Evolutionary conservation across 2,113 vertebrate genomes (phyloP).

Genomic region (Atrichornis clamosus): DNA sequence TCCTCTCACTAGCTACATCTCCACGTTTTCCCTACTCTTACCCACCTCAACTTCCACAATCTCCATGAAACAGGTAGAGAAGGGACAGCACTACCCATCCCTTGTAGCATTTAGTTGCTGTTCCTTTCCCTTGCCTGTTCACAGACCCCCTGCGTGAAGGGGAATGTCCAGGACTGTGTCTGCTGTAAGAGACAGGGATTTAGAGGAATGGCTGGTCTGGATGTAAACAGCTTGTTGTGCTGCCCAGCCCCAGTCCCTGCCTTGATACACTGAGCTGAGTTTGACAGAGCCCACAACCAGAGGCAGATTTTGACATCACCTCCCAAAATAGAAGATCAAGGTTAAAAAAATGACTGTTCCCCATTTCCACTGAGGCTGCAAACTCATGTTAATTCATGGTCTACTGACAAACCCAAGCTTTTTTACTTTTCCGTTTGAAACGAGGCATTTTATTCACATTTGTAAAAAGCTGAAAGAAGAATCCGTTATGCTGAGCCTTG

Average conservation of each 20-base stretch:
- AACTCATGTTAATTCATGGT: background rate
- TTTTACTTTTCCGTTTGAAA: background rate
- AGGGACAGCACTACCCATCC: background rate
- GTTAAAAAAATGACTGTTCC: background rate
- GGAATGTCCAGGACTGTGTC: background rate
- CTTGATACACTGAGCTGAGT: background rate
- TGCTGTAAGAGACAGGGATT: background rate
- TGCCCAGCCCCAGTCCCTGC: background rate
- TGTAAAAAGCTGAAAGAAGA: background rate
- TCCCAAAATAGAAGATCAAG: background rate
- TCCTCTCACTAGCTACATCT: background rate
- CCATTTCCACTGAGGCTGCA: background rate
- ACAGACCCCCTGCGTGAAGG: background rate
- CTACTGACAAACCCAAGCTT: background rate
- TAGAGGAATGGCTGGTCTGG: background rate
- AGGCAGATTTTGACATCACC: background rate
- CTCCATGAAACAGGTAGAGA: background rate
- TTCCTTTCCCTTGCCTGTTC: background rate
- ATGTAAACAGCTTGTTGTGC: background rate
- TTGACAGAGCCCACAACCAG: background rate
- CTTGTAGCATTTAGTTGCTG: background rate
- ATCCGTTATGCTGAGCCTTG: background rate
- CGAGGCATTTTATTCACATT: background rate
- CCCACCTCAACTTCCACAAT: background rate
- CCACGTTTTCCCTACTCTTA: background rate